Evolutionary conservation across 2,113 vertebrate genomes (phyloP), one percentile per base, ranked within the genome.

Genomic region (Pyxicephalus adspersus): DNA sequence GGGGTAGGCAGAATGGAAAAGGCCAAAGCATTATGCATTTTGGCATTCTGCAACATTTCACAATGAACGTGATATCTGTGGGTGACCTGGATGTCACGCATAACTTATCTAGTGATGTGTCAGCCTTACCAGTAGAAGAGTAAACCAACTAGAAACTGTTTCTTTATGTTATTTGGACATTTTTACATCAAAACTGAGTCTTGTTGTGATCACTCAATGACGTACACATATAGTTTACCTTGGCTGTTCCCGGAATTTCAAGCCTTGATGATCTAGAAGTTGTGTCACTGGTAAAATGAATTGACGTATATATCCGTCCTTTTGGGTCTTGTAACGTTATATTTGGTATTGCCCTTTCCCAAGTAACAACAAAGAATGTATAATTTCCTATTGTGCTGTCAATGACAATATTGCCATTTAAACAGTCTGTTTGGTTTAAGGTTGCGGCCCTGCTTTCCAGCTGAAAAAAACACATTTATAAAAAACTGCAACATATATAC

Each of bases 321-420:
- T 79, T 90, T 19, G 92, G 89, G 58, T 87, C 84, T 64, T 29
- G 58, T 63, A 93, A 80, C 38, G 83, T 67, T 66, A 91, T 84
- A 38, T 58, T 22, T 64, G 84, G 85, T 26, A 52, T 28, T 66
- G 2, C 19, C 18, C 0, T 63, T 83, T 83, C 78, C 89, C 89
- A 93, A 2, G 85, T 85, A 20, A 91, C 38, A 31, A 85, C 81
- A 84, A 93, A 91, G 76, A 84, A 89, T 2, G 92, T 92, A 3
- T 88, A 81, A 15, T 89, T 93, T 84, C 91, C 91, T 77, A 91
- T 66, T 66, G 90, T 90, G 3, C 73, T 85, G 31, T 94, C 90
- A 51, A 92, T 72, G 26, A 80, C 76, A 18, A 92, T 86, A 3
- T 86, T 89, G 4, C 83, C 87, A 66, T 87, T 91, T 68, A 89